These are phyloP conservation scores for Clarias platycephalus DNA, from an alignment of 2,797 vertebrate genomes.

Conservation along the genomic window DNA sequence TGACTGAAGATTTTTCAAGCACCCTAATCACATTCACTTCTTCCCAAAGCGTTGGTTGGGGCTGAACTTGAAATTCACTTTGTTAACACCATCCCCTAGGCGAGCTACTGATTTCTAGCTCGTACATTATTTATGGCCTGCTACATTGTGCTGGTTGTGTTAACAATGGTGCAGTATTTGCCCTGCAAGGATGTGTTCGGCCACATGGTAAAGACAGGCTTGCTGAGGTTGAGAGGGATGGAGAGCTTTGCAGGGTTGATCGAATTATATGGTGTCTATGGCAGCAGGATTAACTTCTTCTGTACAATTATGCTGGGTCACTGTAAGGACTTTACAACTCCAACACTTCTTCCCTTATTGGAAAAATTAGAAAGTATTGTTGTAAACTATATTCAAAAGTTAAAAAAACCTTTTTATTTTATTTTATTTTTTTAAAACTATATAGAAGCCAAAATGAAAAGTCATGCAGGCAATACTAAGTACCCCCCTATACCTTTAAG, in stretches of 20 bases:
- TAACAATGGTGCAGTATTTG: constrained; percentile 11
- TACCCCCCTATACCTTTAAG: too few relatives aligned
- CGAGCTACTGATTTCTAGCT: constrained; percentile 7
- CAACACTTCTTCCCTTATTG: neutral
- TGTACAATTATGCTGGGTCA: neutral
- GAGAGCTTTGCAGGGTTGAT: neutral
- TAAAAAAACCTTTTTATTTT: too few relatives aligned
- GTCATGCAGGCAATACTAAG: too few relatives aligned
- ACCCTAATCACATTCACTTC: constrained; percentile 11
- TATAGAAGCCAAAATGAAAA: too few relatives aligned
- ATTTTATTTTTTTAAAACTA: too few relatives aligned
- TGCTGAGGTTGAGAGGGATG: neutral
- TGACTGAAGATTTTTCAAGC: constrained; percentile 18
- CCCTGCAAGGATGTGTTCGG: neutral
- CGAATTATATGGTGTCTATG: neutral
- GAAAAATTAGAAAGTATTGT: neutral
- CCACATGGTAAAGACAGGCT: neutral
- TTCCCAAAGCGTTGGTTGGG: neutral
- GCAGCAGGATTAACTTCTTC: neutral
- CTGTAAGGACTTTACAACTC: neutral
- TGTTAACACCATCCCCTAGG: neutral
- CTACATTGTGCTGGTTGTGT: constrained; percentile 8
- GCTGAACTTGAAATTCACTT: constrained; percentile 18
- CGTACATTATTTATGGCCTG: constrained; percentile 14
- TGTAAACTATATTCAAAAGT: too few relatives aligned